Conservation (phyloP, 2,113 vertebrate species). For the Pungitius pungitius region DNA sequence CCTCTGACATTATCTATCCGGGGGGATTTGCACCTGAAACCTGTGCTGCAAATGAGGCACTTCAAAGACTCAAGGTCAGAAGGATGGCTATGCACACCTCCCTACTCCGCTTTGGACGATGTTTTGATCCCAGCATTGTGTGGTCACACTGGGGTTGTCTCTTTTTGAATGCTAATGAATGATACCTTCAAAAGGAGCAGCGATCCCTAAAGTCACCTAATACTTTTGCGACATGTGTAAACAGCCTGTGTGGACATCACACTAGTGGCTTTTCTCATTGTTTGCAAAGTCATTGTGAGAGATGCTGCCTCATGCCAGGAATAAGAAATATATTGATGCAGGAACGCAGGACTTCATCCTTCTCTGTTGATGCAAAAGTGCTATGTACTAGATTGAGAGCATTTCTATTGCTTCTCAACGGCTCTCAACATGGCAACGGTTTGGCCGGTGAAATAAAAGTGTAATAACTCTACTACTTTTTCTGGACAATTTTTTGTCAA, state of each 20-base stretch:
- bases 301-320: neutral
- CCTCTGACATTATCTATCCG: conserved; percentile 55
- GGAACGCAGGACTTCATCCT: neutral
- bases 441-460: neutral
- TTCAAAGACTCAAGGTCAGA: conserved; percentile 50
- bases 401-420: neutral
- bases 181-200: conserved; percentile 56
- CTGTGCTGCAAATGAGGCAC: conserved; percentile 60
- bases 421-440: neutral
- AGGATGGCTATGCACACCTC: conserved; percentile 48
- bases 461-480: no score
- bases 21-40: conserved; percentile 63
- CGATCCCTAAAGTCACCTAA: conserved; percentile 61
- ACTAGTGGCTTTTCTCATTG: neutral
- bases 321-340: neutral
- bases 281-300: neutral
- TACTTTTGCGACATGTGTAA: conserved; percentile 37
- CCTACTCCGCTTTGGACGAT: conserved; percentile 43
- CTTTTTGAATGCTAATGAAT: conserved; percentile 68
- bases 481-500: no score
- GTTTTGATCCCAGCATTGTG: conserved; percentile 59
- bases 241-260: conserved; percentile 35
- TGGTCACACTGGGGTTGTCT: conserved; percentile 14
- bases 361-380: neutral
- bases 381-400: neutral